Evolutionary conservation across 2,888 invertebrate genomes (phyloP).

Genomic region (Galerucella calmariensis): DNA sequence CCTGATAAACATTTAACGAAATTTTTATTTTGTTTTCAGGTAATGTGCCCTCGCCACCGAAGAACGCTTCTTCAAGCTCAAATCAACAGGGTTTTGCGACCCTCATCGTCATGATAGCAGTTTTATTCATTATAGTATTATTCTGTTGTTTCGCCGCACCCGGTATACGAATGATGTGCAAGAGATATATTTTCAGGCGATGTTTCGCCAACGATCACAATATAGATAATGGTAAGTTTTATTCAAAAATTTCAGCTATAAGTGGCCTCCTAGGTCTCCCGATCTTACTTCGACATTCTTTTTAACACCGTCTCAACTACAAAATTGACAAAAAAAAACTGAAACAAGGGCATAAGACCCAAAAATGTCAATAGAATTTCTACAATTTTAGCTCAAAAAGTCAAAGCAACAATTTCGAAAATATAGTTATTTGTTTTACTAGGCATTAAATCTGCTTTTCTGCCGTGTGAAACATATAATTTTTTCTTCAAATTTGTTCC

Average conservation of each 20-base stretch:
- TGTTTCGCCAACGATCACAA: conserved; percentile 66
- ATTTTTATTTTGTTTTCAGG: conserved; percentile 19
- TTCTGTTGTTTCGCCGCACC: conserved; percentile 72
- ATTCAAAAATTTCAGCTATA: neutral
- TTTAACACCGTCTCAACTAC: neutral
- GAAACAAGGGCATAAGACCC: too few relatives aligned
- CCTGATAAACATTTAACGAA: too few relatives aligned
- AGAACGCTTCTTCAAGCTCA: conserved; percentile 20
- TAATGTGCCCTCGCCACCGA: conserved; percentile 24
- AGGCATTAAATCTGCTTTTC: too few relatives aligned
- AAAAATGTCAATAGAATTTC: too few relatives aligned
- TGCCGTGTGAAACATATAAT: too few relatives aligned
- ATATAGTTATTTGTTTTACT: too few relatives aligned
- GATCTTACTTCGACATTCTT: neutral
- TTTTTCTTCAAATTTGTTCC: too few relatives aligned
- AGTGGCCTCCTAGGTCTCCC: neutral
- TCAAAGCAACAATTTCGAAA: too few relatives aligned
- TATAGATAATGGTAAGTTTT: conserved; percentile 55
- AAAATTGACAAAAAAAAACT: too few relatives aligned
- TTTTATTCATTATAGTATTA: conserved; percentile 68
- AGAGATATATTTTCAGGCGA: conserved; percentile 63
- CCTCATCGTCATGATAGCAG: conserved; percentile 69
- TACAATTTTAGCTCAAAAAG: too few relatives aligned
- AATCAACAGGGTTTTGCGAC: conserved; percentile 66
- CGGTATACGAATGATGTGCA: conserved; percentile 67